Percentiles rank a stretch among this genome's conserved stretches.
Evolutionary conservation across 1,140 invertebrate genomes (phyloP).

Genomic region (Elymnias hypermnestra): DNA sequence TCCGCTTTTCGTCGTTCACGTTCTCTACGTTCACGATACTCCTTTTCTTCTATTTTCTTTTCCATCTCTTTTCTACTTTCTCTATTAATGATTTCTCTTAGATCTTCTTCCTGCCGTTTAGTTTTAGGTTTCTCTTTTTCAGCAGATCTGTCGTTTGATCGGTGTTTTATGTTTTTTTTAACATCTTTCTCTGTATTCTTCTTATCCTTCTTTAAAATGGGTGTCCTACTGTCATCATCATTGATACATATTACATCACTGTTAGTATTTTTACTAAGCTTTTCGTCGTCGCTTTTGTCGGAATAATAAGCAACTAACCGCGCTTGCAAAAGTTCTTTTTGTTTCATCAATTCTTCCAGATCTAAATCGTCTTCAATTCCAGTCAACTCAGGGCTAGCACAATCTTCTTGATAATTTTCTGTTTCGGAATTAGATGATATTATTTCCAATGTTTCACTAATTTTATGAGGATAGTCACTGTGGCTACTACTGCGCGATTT

Average conservation of each 20-base stretch:
- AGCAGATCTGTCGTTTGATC: slow-evolving; percentile 37
- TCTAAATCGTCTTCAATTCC: slow-evolving; percentile 91
- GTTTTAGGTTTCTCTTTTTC: slow-evolving; percentile 45
- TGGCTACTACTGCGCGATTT: slow-evolving; percentile 54
- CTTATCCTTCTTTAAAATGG: slow-evolving; percentile 29
- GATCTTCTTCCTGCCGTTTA: slow-evolving; percentile 53
- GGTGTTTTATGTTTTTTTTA: slow-evolving; percentile 35
- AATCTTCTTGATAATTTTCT: slow-evolving; percentile 82
- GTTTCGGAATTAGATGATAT: slow-evolving; percentile 84
- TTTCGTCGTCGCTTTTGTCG: slow-evolving; percentile 61
- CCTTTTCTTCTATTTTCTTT: slow-evolving; percentile 45
- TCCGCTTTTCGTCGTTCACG: slow-evolving; percentile 41
- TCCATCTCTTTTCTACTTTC: slow-evolving; percentile 63
- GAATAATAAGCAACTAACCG: slow-evolving; percentile 78
- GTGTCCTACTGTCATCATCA: slow-evolving; percentile 33
- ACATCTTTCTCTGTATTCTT: slow-evolving; percentile 25
- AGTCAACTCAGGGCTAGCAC: slow-evolving; percentile 85
- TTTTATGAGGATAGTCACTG: slow-evolving; percentile 28
- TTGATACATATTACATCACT: slow-evolving; percentile 39
- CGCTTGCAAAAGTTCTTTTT: slow-evolving; percentile 85
- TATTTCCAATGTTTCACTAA: slow-evolving; percentile 75
- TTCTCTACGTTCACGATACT: slow-evolving; percentile 46
- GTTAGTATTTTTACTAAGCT: slow-evolving; percentile 9
- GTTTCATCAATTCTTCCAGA: slow-evolving; percentile 91
- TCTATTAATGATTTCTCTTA: slow-evolving; percentile 58